Evolutionary conservation across 2,888 invertebrate genomes (phyloP).

Genomic region (Ophioninae sp.): DNA sequence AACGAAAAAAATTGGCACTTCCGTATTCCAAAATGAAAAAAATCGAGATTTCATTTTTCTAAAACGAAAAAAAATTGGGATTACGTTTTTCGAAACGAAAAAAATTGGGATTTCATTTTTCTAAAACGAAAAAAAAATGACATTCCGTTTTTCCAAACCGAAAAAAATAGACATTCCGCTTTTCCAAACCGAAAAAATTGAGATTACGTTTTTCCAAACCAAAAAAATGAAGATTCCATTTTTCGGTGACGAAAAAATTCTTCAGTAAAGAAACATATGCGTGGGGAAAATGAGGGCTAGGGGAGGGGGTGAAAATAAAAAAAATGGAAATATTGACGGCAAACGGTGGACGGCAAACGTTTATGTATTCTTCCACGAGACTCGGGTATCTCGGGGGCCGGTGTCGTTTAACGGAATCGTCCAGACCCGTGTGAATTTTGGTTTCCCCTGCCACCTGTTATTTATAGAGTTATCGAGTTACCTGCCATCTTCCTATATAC

Average conservation of each 20-base stretch:
- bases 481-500: slow-evolving; percentile 25
- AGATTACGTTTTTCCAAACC: neutral
- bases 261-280: neutral
- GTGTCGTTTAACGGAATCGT: slow-evolving; percentile 55
- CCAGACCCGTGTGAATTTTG: slow-evolving; percentile 55
- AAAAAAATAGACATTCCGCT: neutral
- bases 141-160: neutral
- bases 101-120: neutral
- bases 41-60: too few species aligned
- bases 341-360: neutral
- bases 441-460: slow-evolving; percentile 57
- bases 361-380: slow-evolving; percentile 16
- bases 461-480: slow-evolving; percentile 60
- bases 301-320: neutral
- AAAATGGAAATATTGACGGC: neutral
- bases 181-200: neutral
- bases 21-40: too few species aligned
- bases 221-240: neutral
- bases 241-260: neutral
- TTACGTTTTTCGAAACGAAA: too few species aligned
- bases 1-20: too few species aligned
- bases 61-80: too few species aligned
- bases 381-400: slow-evolving; percentile 47
- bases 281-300: neutral
- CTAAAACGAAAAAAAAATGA: neutral